These are phyloP conservation scores for Tragopan temminckii DNA, from an alignment of 2,797 vertebrate genomes.

Conservation along the genomic window DNA sequence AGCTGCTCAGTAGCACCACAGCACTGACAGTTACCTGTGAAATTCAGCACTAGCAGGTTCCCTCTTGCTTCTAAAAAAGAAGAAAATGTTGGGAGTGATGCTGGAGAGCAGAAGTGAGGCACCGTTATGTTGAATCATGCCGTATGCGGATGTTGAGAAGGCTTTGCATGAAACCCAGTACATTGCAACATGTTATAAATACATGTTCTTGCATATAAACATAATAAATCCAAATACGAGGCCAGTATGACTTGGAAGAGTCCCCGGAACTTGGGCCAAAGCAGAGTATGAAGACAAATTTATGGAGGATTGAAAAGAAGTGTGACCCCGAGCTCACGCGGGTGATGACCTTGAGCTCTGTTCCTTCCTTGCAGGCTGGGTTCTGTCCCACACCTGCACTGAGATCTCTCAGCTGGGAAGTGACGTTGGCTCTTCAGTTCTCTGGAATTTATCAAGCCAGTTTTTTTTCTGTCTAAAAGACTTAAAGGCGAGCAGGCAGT, in stretches of 20 bases:
- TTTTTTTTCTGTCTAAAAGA: neutral
- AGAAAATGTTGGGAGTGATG: neutral
- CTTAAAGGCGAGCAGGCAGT: constrained; percentile 2
- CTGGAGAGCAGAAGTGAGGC: neutral
- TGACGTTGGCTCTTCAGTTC: neutral
- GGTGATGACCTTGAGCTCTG: neutral
- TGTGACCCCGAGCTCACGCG: neutral
- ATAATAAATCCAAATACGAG: neutral
- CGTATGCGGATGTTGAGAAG: neutral
- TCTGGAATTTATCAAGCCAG: neutral
- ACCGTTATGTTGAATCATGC: neutral
- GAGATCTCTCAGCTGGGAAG: neutral
- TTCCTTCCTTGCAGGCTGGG: neutral
- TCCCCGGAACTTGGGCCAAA: neutral
- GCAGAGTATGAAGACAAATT: neutral
- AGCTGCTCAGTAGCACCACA: neutral
- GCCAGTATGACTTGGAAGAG: neutral
- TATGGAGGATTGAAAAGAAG: neutral
- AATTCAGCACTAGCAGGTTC: neutral
- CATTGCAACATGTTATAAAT: neutral
- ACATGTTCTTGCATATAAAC: neutral
- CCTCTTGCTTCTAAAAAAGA: neutral
- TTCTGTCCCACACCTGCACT: neutral
- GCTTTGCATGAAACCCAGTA: neutral
- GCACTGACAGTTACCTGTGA: neutral